These are phyloP conservation scores for Eunapius fragilis DNA, from an alignment of 37 sponge, comb jelly and placozoan genomes.

Conservation along the genomic window DNA sequence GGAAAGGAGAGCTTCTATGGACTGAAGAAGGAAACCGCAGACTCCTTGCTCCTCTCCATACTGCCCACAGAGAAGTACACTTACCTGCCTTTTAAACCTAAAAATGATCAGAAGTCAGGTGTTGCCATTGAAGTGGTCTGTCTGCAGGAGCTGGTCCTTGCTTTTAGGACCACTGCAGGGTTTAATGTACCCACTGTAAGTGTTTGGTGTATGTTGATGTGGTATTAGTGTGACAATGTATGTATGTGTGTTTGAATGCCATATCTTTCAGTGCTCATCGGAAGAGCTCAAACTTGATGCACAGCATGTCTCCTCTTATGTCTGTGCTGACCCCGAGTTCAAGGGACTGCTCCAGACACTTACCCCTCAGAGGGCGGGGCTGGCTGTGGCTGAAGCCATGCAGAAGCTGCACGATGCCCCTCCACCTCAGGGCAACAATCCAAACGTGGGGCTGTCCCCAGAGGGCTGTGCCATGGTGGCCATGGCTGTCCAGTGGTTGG, in stretches of 20 bases:
- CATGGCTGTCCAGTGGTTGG: slow-evolving; percentile 63
- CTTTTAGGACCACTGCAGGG: slow-evolving; percentile 44
- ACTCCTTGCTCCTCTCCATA: slow-evolving; percentile 75
- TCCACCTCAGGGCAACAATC: not conserved
- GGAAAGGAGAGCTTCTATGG: slow-evolving; percentile 73
- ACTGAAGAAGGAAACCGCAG: slow-evolving; percentile 54
- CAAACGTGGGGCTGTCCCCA: not conserved
- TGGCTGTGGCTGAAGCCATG: slow-evolving; percentile 38
- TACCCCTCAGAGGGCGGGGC: slow-evolving; percentile 13
- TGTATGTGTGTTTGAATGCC: not conserved
- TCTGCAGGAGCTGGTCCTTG: slow-evolving; percentile 33
- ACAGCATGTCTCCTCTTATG: slow-evolving; percentile 15
- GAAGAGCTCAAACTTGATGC: slow-evolving; percentile 39
- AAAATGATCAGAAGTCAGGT: slow-evolving; percentile 6
- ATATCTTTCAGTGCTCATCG: slow-evolving; percentile 6
- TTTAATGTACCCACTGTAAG: slow-evolving; percentile 47
- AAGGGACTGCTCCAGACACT: slow-evolving; percentile 29
- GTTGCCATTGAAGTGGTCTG: slow-evolving; percentile 12
- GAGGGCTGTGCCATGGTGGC: slow-evolving; percentile 49
- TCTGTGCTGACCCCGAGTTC: slow-evolving; percentile 41
- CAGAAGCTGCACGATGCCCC: not conserved
- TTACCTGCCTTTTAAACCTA: not conserved
- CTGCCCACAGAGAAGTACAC: slow-evolving; percentile 58
- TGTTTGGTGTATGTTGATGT: not conserved
- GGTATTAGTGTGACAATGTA: not conserved